Base-by-base conservation (phyloP, 1,140 invertebrate genomes). In the Gonioctena quinquepunctata region DNA sequence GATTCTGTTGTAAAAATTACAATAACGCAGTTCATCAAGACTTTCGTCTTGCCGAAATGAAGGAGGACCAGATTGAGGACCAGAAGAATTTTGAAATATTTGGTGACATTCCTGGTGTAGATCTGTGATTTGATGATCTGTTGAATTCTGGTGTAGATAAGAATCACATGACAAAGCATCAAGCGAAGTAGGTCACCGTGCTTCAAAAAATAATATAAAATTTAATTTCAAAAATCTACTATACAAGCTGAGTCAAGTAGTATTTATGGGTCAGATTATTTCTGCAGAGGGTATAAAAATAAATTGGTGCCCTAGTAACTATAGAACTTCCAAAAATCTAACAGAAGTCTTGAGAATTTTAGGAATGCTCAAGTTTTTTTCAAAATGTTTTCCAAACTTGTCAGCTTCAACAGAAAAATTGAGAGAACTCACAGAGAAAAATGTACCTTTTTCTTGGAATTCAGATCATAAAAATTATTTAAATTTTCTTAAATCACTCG, bases 181-280 rank as follows among this genome's bases (percentile, higher is more conserved):
- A n/a, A n/a, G n/a, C n/a, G n/a, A n/a, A n/a, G n/a, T n/a, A n/a
- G n/a, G n/a, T n/a, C n/a, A n/a, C n/a, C n/a, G n/a, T n/a, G 79
- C 79, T 8, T 19, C 60, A 56, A 59, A 78, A 56, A 73, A 79
- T 70, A 77, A 81, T 64, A 66, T 83, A 21, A 81, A 82, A 57
- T 80, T 83, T 69, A 82, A 82, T 63, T 48, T 42, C 61, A 52
- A 59, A 2, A 83, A 85, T 73, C 69, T 77, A 18, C 70, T 81
- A 63, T 82, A 76, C 70, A 74, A 77, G 67, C 26, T 70, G 8
- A 65, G 18, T 1, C 23, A 79, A 71, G 74, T 85, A 6, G 78
- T 79, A 70, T 81, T 81, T 69, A 70, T 84, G 33, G 82, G 82
- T n/a, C 76, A 80, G 66, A 64, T 76, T 1, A 64, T 84, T 11